Conservation (phyloP, 37 sponge, comb jelly and placozoan species). For the Tethya wilhelma region DNA sequence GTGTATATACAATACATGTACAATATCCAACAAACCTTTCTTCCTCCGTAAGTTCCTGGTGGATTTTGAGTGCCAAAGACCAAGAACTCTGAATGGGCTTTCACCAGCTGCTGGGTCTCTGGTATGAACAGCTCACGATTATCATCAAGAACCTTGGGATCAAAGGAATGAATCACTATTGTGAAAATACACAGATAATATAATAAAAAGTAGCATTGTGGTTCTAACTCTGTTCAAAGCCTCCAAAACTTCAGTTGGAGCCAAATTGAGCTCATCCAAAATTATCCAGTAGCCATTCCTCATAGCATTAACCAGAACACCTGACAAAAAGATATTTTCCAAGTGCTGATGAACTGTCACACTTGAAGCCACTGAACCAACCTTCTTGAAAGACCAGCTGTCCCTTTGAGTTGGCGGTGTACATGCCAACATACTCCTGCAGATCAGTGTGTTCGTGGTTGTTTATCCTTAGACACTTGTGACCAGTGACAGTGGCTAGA, state of each 20-base stretch:
- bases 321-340: conserved; percentile 34
- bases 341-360: background rate
- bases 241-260: conserved; percentile 98
- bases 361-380: background rate
- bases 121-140: conserved; percentile 97
- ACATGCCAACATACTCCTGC: conserved; percentile 97
- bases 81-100: conserved; percentile 92
- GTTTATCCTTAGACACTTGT: conserved; percentile 87
- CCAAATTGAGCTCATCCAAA: conserved; percentile 97
- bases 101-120: conserved; percentile 90
- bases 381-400: conserved; percentile 96
- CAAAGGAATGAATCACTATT: background rate
- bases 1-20: background rate
- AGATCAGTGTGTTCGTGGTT: conserved; percentile 99
- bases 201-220: background rate
- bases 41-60: conserved; percentile 92
- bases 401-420: conserved; percentile 76
- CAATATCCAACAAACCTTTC: conserved; percentile 61
- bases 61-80: conserved; percentile 99
- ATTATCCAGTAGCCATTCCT: conserved; percentile 96
- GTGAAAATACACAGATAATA: background rate
- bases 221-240: conserved; percentile 92
- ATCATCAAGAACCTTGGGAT: conserved; percentile 89
- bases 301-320: conserved; percentile 96
- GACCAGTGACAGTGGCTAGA: conserved; percentile 81